These are phyloP conservation scores for Protobothrops mucrosquamatus DNA, from an alignment of 2,113 vertebrate species.

Conservation along the genomic window DNA sequence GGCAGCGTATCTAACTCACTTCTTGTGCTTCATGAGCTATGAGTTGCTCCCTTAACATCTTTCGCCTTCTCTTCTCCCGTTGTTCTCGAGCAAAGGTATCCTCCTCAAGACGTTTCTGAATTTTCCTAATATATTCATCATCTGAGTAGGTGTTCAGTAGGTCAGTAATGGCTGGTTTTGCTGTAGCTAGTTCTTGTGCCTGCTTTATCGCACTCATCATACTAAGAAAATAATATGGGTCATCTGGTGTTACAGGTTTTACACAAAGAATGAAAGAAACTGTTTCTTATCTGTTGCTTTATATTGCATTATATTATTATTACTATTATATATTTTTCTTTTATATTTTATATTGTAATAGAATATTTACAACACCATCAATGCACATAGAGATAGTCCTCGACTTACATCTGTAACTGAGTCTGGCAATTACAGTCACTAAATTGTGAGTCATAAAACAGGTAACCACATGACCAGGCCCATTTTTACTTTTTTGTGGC, in stretches of 20 bases:
- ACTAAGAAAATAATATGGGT: constrained; percentile 36
- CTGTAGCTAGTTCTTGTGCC: constrained; percentile 34
- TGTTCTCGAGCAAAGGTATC: constrained; percentile 74
- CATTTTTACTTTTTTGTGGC: neutral
- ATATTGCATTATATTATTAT: neutral
- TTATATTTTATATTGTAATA: neutral
- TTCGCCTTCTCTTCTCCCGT: constrained; percentile 78
- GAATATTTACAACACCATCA: neutral
- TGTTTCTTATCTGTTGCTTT: neutral
- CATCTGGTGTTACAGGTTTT: neutral
- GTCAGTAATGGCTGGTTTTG: constrained; percentile 32
- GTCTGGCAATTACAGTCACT: neutral
- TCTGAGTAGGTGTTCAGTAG: constrained; percentile 75
- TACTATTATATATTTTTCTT: neutral
- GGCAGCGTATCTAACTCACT: constrained; percentile 64
- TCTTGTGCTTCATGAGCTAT: constrained; percentile 78
- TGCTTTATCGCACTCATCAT: constrained; percentile 10
- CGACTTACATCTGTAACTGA: neutral
- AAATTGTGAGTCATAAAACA: neutral
- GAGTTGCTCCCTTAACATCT: constrained; percentile 80
- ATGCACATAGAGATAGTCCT: neutral
- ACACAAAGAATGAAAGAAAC: neutral
- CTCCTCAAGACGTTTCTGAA: constrained; percentile 82
- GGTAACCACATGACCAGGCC: neutral
- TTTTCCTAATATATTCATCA: constrained; percentile 81